These are phyloP conservation scores for Synodontis membranacea DNA, from an alignment of 2,113 vertebrate species.

Conservation along the genomic window DNA sequence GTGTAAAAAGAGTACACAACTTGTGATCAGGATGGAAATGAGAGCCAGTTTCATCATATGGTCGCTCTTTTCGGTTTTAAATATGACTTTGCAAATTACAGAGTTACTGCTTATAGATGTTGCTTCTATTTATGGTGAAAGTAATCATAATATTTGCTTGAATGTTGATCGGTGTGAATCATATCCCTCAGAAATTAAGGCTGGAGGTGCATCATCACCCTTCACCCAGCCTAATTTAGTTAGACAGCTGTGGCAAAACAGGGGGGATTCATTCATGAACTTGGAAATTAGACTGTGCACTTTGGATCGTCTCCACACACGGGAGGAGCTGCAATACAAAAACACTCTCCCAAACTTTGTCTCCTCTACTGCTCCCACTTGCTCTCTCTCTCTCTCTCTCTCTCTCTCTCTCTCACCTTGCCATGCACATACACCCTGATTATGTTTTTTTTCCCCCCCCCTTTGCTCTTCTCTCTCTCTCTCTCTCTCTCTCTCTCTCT, in stretches of 20 bases:
- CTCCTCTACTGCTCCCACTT: neutral
- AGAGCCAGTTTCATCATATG: neutral
- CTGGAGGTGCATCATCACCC: slow-evolving; percentile 46
- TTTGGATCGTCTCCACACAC: slow-evolving; percentile 45
- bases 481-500: slow-evolving; percentile 39
- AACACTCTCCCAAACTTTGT: slow-evolving; percentile 35
- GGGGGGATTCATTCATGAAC: slow-evolving; percentile 73
- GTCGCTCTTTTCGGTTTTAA: neutral
- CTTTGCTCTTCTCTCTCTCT: slow-evolving; percentile 40
- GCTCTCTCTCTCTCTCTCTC: slow-evolving; percentile 27
- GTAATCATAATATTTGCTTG: slow-evolving; percentile 21
- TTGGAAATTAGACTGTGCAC: slow-evolving; percentile 48
- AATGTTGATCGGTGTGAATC: slow-evolving; percentile 32
- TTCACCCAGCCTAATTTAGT: slow-evolving; percentile 69
- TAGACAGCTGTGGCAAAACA: slow-evolving; percentile 70
- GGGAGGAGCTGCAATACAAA: slow-evolving; percentile 44
- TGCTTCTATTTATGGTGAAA: neutral
- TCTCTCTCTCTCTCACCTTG: slow-evolving; percentile 20
- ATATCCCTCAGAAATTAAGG: slow-evolving; percentile 11
- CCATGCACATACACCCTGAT: slow-evolving; percentile 24
- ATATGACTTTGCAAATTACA: neutral
- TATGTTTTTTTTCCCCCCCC: slow-evolving; percentile 22
- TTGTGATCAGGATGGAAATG: neutral
- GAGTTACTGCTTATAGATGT: neutral
- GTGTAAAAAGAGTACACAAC: neutral